Base-by-base conservation (phyloP, 37 sponge, comb jelly and placozoan species). In the Cladorhizidae sp. region DNA sequence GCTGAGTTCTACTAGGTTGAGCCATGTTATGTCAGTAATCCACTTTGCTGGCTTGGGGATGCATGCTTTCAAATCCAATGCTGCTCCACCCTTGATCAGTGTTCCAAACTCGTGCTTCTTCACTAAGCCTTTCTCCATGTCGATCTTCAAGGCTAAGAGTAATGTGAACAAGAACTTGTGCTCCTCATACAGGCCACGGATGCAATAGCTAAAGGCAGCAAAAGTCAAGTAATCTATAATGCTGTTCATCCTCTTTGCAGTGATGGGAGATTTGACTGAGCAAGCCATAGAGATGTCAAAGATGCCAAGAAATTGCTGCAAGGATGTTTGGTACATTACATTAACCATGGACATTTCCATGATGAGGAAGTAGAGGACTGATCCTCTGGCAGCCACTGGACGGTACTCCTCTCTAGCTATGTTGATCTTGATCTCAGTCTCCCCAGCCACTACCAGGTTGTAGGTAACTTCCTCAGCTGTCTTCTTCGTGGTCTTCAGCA, bases 11-110 rank as follows among this genome's bases (percentile, higher is more conserved):
- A 98, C 99, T 57, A 98, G 80, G 73, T 98, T 98, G 65, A 98
- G 86, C 99, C 99, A 98, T 23, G 95, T 98, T 93, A 98, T 94
- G 79, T 98, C 99, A 5, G 81, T 92, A 85, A 98, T 98, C 99
- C 99, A 98, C 77, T 94, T 94, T 55, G 84, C 54, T 1, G 96
- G 85, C 73, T 98, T 98, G 3, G 99, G 80, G 18, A 90, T 91
- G 32, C 92, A 92, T 18, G 99, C 90, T 38, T 98, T 98, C 80
- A 98, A 70, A 74, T 98, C 99, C 35, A 98, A 79, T 40, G 99
- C 99, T 76, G 99, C 99, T 39, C 99, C 99, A 45, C 99, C 99
- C 65, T 98, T 98, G 91, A 98, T 96, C 54, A 98, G 90, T 15
- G 97, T 96, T 85, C 92, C 93, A 77, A 98, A 98, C 76, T 98